These are phyloP conservation scores for Drosophila arizonae DNA, from an alignment of 1,140 invertebrate genomes.

Conservation along the genomic window DNA sequence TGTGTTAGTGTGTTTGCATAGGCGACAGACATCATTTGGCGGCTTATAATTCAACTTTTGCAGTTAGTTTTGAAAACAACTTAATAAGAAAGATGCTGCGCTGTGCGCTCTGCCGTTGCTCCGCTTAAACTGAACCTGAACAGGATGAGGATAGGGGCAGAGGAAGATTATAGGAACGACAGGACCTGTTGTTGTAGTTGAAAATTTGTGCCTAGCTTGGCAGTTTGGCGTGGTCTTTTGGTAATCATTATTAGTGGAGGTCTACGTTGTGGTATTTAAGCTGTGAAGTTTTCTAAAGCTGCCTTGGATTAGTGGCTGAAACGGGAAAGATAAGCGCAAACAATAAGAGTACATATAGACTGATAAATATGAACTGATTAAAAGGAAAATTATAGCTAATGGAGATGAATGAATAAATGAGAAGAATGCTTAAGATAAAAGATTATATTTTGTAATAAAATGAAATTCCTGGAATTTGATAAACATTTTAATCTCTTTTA, in stretches of 20 bases:
- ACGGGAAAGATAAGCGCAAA: conserved; percentile 2
- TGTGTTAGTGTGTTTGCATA: conserved; percentile 62
- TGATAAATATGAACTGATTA: neutral
- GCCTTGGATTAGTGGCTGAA: conserved; percentile 22
- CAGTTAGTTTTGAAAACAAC: conserved; percentile 72
- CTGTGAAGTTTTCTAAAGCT: conserved; percentile 20
- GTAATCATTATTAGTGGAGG: conserved; percentile 8
- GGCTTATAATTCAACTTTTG: conserved; percentile 78
- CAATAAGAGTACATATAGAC: neutral
- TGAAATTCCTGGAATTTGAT: too few species aligned
- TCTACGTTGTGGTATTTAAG: conserved; percentile 20
- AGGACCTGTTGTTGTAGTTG: conserved; percentile 4
- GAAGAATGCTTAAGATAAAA: too few species aligned
- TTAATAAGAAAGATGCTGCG: conserved; percentile 61
- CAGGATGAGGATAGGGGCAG: neutral
- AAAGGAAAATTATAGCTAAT: neutral
- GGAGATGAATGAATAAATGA: neutral
- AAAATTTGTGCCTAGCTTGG: conserved; percentile 18
- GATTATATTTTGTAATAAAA: too few species aligned
- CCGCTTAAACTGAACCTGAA: conserved; percentile 8
- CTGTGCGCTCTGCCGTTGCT: neutral
- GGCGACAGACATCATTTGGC: conserved; percentile 69
- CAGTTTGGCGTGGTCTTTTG: neutral
- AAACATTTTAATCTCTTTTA: too few species aligned
- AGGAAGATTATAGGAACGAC: too few species aligned